Evolutionary conservation across 2,888 invertebrate species (phyloP).

Genomic region (Parnassius smintheus): DNA sequence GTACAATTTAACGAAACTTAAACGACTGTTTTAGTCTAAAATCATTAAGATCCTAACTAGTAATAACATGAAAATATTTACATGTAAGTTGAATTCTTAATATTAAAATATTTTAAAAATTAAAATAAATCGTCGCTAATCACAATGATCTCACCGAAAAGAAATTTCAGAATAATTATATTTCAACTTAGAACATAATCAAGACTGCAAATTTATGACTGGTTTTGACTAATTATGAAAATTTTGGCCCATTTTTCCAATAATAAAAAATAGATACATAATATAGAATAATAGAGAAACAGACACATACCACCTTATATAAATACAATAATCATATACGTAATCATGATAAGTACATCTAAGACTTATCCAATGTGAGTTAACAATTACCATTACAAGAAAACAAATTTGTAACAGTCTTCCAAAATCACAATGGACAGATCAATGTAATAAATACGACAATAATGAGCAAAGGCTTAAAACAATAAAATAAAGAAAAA

Average conservation of each 20-base stretch:
- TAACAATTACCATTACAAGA: conserved; percentile 44
- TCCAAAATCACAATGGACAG: conserved; percentile 46
- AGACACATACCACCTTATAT: conserved; percentile 42
- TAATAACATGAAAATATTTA: conserved; percentile 45
- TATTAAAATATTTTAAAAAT: conserved; percentile 32
- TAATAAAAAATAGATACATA: conserved; percentile 47
- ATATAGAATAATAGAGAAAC: conserved; percentile 25
- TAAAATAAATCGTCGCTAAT: conserved; percentile 28
- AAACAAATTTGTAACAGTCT: conserved; percentile 48
- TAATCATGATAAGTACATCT: conserved; percentile 49
- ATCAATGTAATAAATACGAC: conserved; percentile 64
- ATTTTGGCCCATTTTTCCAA: conserved; percentile 76
- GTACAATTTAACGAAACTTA: conserved; percentile 77
- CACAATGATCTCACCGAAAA: conserved; percentile 29
- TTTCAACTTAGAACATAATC: conserved; percentile 32
- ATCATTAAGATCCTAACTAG: conserved; percentile 50
- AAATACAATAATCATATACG: conserved; percentile 46
- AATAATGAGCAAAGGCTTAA: conserved; percentile 66
- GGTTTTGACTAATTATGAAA: conserved; percentile 70
- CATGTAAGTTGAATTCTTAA: conserved; percentile 37
- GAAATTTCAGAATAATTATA: conserved; percentile 31
- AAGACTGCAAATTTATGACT: conserved; percentile 43
- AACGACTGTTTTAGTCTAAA: conserved; percentile 58
- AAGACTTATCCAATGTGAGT: conserved; percentile 39
- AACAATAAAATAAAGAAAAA: conserved; percentile 38